Base-by-base conservation (phyloP, 1,140 invertebrate species). In the Bombus cullumanus region DNA sequence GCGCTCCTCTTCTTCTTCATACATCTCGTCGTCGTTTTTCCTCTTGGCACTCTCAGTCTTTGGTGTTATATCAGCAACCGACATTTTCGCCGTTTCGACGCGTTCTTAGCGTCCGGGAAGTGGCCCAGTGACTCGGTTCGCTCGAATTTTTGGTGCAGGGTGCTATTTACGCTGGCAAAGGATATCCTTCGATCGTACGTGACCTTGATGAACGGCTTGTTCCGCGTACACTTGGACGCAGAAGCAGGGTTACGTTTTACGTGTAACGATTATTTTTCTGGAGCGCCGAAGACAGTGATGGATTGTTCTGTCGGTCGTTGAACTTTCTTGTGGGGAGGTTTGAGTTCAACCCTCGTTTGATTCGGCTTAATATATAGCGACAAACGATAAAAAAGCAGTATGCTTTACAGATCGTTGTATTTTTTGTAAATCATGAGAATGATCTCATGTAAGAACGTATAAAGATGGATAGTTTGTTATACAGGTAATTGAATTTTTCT, bases 21-120 rank as follows among this genome's bases (percentile, higher is more conserved):
- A 53, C 2, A 41, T 59, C 13, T 41, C 39, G 41, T 43, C 47
- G 34, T 34, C 22, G 34, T 74, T 76, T 68, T 66, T 25, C 47
- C 37, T 22, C 37, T 4, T 22, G 12, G 37, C 6, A 15, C 28
- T 34, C 22, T 34, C 62, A 74, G 43, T 25, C 41, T 66, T 66
- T 74, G 18, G 31, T 64, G 68, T 39, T 47, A 64, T 76, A 68
- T 37, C 62, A 25, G 81, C n/a, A 79, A 86, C 79, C 72, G 84
- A 86, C 64, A 81, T 86, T 88, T 89, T 88, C 84, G 76, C 71
- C n/a, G 34, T 79, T 85, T 72, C 47, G 59, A 62, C 53, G 39
- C n/a, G 75, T 15, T 82, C 64, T 81, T 66, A 37, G 31, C 62
- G 78, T 85, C 85, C 85, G 74, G 78, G 78, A 86, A 87, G 59